These are phyloP conservation scores for Macropodus opercularis DNA, from an alignment of 2,797 vertebrate species.

Conservation along the genomic window DNA sequence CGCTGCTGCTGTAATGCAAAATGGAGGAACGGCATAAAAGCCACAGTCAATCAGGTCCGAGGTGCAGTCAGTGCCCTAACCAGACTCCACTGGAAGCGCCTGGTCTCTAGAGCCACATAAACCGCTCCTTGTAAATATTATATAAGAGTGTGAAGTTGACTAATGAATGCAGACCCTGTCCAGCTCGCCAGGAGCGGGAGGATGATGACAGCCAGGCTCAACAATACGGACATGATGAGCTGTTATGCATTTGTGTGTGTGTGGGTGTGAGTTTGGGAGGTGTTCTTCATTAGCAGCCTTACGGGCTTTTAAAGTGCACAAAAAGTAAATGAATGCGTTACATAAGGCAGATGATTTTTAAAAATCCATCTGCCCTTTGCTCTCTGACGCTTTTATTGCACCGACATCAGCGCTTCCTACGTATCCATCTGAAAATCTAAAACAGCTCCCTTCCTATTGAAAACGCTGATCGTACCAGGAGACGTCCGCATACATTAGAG, in stretches of 20 bases:
- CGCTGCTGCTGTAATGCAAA: constrained; percentile 36
- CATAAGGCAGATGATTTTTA: constrained; percentile 41
- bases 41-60: constrained; percentile 44
- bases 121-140: constrained; percentile 74
- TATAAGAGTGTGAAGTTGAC: constrained; percentile 65
- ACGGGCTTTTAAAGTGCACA: constrained; percentile 32
- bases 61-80: constrained; percentile 30
- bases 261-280: constrained; percentile 44
- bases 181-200: constrained; percentile 52
- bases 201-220: constrained; percentile 53
- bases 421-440: constrained; percentile 1
- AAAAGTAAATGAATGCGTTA: constrained; percentile 31
- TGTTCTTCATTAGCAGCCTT: constrained; percentile 50
- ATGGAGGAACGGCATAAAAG: constrained; percentile 54
- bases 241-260: constrained; percentile 40
- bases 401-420: neutral
- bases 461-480: constrained; percentile 1
- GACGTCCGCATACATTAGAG: constrained; percentile 28
- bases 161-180: constrained; percentile 73
- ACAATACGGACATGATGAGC: constrained; percentile 53
- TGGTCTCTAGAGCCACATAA: constrained; percentile 55
- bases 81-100: constrained; percentile 40
- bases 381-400: constrained; percentile 12
- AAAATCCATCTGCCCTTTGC: constrained; percentile 27
- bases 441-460: constrained; percentile 23